Evolutionary conservation across 2,888 invertebrate species (phyloP), one percentile per base, ranked within the genome.

Genomic region (Aphidoletes aphidimyza): DNA sequence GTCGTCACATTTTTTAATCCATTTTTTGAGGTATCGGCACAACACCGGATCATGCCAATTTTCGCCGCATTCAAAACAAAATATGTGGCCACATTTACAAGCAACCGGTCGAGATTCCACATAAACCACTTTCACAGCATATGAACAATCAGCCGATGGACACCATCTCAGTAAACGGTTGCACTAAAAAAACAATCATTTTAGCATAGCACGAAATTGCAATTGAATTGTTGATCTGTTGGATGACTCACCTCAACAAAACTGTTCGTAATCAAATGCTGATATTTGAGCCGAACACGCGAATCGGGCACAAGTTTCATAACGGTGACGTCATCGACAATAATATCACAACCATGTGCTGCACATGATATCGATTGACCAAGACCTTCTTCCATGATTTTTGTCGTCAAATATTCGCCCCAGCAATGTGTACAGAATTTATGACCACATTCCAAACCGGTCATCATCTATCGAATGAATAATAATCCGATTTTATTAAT

Each of bases 1-100:
- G 89, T 99, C 99, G 90, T 98, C 98, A 91, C 98, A 98, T 91
- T 99, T 99, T 91, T 98, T 98, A 87, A 98, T 96, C 99, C 99
- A 99, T 90, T 96, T 96, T 88, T 94, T 94, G 30, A 99, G 93
- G 89, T 98, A 93, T 86, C 94, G 93, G 91, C 99, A 99, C 87
- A 96, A 95, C 78, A 99, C 98, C 39, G 99, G 99, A 89, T 99
- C 98, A 91, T 99, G 99, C 97, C 98, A 98, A 91, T 96, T 96
- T 91, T 97, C 97, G 30, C 97, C 97, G 91, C 98, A 98, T 85
- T 95, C 93, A 92, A 98, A 98, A 91, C 99, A 99, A 91, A 99
- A 99, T 42, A 94, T 94, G 91, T 97, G 97, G 42, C 93, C 93
- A 91, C 99, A 99, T 89, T 94, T 94, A 90, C 99, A 99, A 54